Percentiles rank a stretch among this genome's conserved stretches.
Conservation (phyloP, 2,797 vertebrate genomes). For the Lophius americanus region DNA sequence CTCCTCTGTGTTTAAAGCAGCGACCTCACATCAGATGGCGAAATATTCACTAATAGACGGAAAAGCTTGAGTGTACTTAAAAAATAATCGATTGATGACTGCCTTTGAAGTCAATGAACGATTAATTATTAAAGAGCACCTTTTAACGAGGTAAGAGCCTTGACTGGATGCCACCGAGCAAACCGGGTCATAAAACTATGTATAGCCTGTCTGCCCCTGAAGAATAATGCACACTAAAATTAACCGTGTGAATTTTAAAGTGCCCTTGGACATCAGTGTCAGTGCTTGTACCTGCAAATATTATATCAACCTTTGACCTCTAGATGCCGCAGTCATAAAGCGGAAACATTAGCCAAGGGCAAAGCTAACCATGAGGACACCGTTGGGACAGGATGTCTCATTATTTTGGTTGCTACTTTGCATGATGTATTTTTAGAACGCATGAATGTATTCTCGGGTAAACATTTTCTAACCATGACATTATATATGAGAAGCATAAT, state of each 20-base stretch:
- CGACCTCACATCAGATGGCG: no score
- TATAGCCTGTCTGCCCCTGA: slow-evolving; percentile 49
- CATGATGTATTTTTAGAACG: neutral
- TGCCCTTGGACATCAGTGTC: slow-evolving; percentile 42
- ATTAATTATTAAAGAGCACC: slow-evolving; percentile 80
- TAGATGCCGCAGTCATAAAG: slow-evolving; percentile 10
- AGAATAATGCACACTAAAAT: slow-evolving; percentile 63
- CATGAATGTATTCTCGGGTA: neutral
- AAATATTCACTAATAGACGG: no score
- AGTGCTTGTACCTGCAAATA: slow-evolving; percentile 54
- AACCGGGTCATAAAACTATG: slow-evolving; percentile 53
- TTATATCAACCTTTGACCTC: slow-evolving; percentile 60
- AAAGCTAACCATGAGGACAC: slow-evolving; percentile 22
- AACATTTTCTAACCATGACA: neutral
- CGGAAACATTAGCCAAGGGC: slow-evolving; percentile 44
- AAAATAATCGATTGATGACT: slow-evolving; percentile 63
- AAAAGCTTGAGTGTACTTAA: no score
- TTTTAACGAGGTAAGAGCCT: slow-evolving; percentile 71
- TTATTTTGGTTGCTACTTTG: neutral
- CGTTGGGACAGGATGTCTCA: neutral
- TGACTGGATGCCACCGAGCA: slow-evolving; percentile 56
- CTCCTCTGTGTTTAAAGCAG: no score
- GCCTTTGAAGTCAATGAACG: slow-evolving; percentile 72
- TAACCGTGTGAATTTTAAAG: slow-evolving; percentile 50
- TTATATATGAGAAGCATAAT: slow-evolving; percentile 16